These are phyloP conservation scores for Cynodonichthys magdalenae DNA, from an alignment of 2,797 vertebrate genomes.

Conservation along the genomic window DNA sequence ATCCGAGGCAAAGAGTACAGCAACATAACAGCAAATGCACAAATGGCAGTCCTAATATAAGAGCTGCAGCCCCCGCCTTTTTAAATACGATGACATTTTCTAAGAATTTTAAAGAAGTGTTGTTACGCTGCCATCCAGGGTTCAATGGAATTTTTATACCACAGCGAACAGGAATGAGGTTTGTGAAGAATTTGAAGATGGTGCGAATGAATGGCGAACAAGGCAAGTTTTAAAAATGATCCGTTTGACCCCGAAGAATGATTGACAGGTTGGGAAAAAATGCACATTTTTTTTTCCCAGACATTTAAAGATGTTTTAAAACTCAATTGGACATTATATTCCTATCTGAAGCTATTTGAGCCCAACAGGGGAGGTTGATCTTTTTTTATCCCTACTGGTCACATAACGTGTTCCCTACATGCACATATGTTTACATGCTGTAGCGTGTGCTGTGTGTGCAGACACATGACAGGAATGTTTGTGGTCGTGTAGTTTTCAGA, in stretches of 20 bases:
- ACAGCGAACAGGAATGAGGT: slow-evolving; percentile 27
- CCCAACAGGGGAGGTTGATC: neutral
- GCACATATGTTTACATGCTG: slow-evolving; percentile 17
- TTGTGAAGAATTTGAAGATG: slow-evolving; percentile 30
- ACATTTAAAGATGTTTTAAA: neutral
- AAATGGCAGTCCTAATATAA: slow-evolving; percentile 46
- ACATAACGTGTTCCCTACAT: neutral
- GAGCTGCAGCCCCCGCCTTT: slow-evolving; percentile 21
- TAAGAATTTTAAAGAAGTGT: slow-evolving; percentile 39
- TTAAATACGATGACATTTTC: slow-evolving; percentile 55
- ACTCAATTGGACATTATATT: neutral
- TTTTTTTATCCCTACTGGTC: neutral
- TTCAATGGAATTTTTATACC: slow-evolving; percentile 47
- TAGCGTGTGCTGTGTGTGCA: slow-evolving; percentile 11
- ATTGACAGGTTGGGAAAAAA: slow-evolving; percentile 19
- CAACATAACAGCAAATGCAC: slow-evolving; percentile 47
- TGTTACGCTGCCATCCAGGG: slow-evolving; percentile 4
- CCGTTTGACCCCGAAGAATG: slow-evolving; percentile 25
- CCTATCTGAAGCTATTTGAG: neutral
- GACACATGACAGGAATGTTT: slow-evolving; percentile 53
- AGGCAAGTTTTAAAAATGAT: slow-evolving; percentile 22
- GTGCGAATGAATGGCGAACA: slow-evolving; percentile 27
- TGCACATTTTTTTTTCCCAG: slow-evolving; percentile 14
- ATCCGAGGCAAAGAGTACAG: slow-evolving; percentile 58
- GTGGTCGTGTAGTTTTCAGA: slow-evolving; percentile 46